Evolutionary conservation across 2,113 vertebrate genomes (phyloP), one percentile per base, ranked within the genome.

Genomic region (Dromas ardeola): DNA sequence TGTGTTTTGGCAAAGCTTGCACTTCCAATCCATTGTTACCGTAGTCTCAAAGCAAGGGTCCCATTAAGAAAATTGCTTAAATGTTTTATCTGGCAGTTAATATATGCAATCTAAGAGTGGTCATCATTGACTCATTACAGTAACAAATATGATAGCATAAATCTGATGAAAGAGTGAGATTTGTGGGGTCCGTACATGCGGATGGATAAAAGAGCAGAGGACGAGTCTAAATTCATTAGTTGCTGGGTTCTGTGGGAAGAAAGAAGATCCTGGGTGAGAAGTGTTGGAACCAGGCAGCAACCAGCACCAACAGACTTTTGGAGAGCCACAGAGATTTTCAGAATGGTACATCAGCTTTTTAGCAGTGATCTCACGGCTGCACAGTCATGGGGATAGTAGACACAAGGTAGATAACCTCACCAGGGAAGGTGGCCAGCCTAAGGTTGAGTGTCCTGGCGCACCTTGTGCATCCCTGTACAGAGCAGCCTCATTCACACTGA

Each of bases 11-110:
- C 9, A 6, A 85, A 87, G 69, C 13, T 73, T 87, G 17, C 3
- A 2, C n/a, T 81, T 89, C 36, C 0, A 1, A 74, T 52, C 30
- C 27, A n/a, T 67, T 55, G 59, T 77, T 61, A 61, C 5, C 5
- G 29, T 92, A 77, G 83, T 63, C 32, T 92, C 86, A 73, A 84
- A 96, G 50, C 65, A 94, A 82, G 22, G 88, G 9, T 17, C 15
- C 90, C 62, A 74, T 94, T 80, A 83, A 88, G 72, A 84, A 94
- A 90, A 96, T 88, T 36, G 13, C 59, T 77, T 81, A 76, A 80
- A 73, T 74, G n/a, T 86, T 81, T 90, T 58, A 67, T 58, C 62
- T 89, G 70, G 43, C 65, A 94, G 55, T 81, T 86, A 93, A 87
- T 47, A 59, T 23, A 52, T 32, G 40, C 55, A 97, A 53, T 50